Base-by-base conservation (phyloP, 2,888 invertebrate genomes). In the Cephus spinipes region DNA sequence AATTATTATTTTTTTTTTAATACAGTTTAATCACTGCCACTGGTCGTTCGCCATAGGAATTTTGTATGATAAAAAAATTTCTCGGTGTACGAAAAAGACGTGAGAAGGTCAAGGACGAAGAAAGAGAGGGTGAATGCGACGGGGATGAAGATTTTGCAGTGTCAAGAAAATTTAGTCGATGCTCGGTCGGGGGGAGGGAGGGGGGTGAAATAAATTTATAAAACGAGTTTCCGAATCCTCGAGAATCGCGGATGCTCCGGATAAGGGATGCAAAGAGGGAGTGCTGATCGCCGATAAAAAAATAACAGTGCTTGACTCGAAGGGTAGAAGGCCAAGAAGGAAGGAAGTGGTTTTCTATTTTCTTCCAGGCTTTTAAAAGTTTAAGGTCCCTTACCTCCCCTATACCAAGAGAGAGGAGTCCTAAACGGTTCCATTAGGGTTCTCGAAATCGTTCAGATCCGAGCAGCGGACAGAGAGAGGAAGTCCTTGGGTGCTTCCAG, bases 341-440 rank as follows among this genome's bases (percentile, higher is more conserved):
- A 31, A 71, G 71, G 15, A 71, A 32, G 71, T 71, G 31, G 31
- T 31, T 30, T 32, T 30, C 32, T 74, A 30, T 35, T 74, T 32
- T 33, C 33, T 74, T 15, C 2, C 1, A 33, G 23, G 32, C 74
- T 74, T 74, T 83, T 84, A 86, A 86, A 86, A 86, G 87, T 87
- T 86, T 80, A 83, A 81, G 79, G 82, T 40, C 74, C 12, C 36
- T 31, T 35, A n/a, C 32, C 15, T 31, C 31, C 31, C 32, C 15
- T 55, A 23, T 6, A 9, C 23, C 1, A 55, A 23, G 23, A 55
- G 15, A 40, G 55, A 55, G 35, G 77, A 40, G 40, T 73, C 77
- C 77, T 80, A 82, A 83, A 83, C 80, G 81, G 79, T 78, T 80
- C 77, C 79, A 82, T 82, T 81, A 79, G 75, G 40, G 74, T 81